phyloP scores from a whole-genome alignment of 2,113 vertebrate species.

The Atractosteus spatula region DNA sequence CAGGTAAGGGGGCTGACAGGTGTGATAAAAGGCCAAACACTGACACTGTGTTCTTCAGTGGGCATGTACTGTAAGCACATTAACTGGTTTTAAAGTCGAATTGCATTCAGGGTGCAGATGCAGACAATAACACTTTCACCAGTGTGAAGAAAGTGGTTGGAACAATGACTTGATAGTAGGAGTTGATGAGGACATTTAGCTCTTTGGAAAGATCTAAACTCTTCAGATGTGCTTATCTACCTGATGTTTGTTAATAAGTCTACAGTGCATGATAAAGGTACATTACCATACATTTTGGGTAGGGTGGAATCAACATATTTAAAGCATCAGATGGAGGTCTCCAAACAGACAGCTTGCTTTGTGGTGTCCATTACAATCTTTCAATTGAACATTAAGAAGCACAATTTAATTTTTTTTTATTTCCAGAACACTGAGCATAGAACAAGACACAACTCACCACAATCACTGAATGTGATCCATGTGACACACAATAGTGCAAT shows the following conservation, averaged over 20 bases:
- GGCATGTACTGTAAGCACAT: constrained; percentile 16
- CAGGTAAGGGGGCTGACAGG: constrained; percentile 18
- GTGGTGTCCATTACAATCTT: constrained; percentile 18
- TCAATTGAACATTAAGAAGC: constrained; percentile 4
- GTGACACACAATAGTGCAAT: constrained; percentile 5
- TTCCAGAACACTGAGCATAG: neutral
- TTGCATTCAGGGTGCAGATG: constrained; percentile 17
- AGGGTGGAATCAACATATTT: neutral
- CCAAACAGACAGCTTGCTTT: constrained; percentile 19
- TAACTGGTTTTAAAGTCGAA: constrained; percentile 19
- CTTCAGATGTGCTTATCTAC: neutral
- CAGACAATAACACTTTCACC: constrained; percentile 22
- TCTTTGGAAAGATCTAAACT: constrained; percentile 18
- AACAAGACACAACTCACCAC: constrained; percentile 5
- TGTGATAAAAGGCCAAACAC: constrained; percentile 19
- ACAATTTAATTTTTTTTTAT: constrained; percentile 4
- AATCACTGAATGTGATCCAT: neutral
- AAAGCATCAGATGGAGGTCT: constrained; percentile 18
- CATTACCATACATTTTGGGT: no score
- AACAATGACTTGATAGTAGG: constrained; percentile 23
- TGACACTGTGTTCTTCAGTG: constrained; percentile 26
- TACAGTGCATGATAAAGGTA: neutral
- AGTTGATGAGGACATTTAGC: constrained; percentile 21
- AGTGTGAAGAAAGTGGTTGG: constrained; percentile 18
- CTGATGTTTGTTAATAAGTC: neutral